Percentiles rank a stretch among this genome's conserved stretches.
Conservation (phyloP, 2,797 vertebrate species). For the Margarornis squamiger region DNA sequence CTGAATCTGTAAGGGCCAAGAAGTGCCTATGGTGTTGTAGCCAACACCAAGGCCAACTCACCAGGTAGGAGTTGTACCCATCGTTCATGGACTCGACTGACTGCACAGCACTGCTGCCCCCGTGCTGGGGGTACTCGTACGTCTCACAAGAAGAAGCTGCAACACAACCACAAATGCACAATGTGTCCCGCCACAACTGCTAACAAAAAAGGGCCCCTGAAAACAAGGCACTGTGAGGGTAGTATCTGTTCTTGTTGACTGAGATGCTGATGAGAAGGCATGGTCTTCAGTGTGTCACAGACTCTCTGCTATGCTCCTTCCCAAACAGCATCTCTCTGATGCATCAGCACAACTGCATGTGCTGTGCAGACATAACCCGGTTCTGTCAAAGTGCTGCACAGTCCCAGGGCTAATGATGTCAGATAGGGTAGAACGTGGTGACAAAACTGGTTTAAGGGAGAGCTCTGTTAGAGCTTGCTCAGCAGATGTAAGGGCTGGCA, state of each 20-base stretch:
- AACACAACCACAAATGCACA: constrained; percentile 34
- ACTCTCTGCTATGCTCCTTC: neutral
- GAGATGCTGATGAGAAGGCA: neutral
- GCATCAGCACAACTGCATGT: rapidly evolving
- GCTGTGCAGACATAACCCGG: neutral
- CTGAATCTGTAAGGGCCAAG: neutral
- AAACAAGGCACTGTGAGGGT: neutral
- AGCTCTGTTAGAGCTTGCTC: neutral
- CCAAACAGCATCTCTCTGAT: neutral
- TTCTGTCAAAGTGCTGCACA: neutral
- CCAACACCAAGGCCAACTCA: constrained; percentile 70
- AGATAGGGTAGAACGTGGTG: neutral
- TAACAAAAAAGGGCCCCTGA: neutral
- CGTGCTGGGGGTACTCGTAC: constrained; percentile 86
- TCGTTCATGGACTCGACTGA: constrained; percentile 90
- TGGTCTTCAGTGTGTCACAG: neutral
- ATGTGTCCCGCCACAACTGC: neutral
- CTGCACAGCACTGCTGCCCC: constrained; percentile 80
- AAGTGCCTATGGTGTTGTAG: neutral
- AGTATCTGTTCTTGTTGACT: neutral
- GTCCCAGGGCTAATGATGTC: neutral
- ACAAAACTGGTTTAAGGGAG: neutral
- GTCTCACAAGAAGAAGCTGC: constrained; percentile 95
- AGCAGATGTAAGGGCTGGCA: neutral
- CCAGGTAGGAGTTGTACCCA: constrained; percentile 88